Evolutionary conservation across 2,113 vertebrate genomes (phyloP), one percentile per base, ranked within the genome.

Genomic region (Forbesichthys papilliferus): DNA sequence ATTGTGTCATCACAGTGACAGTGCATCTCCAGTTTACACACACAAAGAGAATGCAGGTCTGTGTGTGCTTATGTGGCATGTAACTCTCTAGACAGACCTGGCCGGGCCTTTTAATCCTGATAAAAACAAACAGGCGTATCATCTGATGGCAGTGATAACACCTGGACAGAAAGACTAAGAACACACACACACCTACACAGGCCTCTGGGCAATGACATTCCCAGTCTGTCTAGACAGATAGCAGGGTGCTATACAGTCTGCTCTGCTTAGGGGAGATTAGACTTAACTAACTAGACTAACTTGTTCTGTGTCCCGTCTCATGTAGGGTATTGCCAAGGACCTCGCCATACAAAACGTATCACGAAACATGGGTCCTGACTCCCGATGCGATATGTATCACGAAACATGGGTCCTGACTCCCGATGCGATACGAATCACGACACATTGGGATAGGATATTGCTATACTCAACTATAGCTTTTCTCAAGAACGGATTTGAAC

Each of bases 201-300:
- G 9, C 13, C 52, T 12, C 27, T 54, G 66, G 80, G 86, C 87
- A 84, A 79, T 85, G 83, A 84, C 85, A 71, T 80, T 72, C 68
- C 48, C 61, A 66, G 74, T 76, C 77, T 83, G 87, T 85, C 84
- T 84, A 88, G 88, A 87, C 85, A 20, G 74, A 70, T 48, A 61
- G 27, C 64, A 64, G 70, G 74, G 62, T 54, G 76, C 79, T 46
- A 55, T 68, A 27, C 27, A 59, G 72, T 68, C 75, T 72, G 69
- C 9, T 65, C 77, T 70, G 72, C 53, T 71, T 75, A 42, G 52
- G 57, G 76, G 73, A 74, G 73, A 78, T 82, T 79, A 77, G 61
- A 71, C 75, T n/a, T n/a, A n/a, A n/a, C n/a, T n/a, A n/a, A n/a
- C n/a, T 79, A 77, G 61, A 71, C 75, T 78, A 64, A 75, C 74